These are phyloP conservation scores for Apostichopus californicus DNA, from an alignment of 35 echinoderm and acorn worm species.

Conservation along the genomic window DNA sequence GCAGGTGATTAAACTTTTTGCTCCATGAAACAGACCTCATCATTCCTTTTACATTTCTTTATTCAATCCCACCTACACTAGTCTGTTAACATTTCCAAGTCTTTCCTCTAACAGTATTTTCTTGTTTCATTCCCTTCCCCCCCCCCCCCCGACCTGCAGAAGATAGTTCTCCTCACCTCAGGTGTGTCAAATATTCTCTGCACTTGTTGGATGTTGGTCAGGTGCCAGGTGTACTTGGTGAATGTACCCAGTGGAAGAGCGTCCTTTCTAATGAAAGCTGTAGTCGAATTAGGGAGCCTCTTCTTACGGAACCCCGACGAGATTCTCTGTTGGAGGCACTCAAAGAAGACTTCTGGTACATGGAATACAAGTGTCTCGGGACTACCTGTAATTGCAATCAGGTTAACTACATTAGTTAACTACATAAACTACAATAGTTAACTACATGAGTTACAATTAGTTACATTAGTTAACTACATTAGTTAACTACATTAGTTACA, in stretches of 20 bases:
- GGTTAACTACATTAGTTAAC: too few relatives aligned
- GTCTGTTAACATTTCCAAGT: too few relatives aligned
- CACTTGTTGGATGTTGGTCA: conserved; percentile 88
- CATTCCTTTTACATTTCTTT: too few relatives aligned
- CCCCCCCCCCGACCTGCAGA: neutral
- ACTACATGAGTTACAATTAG: too few relatives aligned
- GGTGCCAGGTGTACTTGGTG: conserved; percentile 98
- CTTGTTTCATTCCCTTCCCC: too few relatives aligned
- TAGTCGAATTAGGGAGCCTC: conserved; percentile 91
- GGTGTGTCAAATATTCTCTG: conserved; percentile 95
- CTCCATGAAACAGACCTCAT: too few relatives aligned
- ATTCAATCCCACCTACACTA: too few relatives aligned
- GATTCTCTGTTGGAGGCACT: conserved; percentile 90
- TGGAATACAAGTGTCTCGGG: conserved; percentile 96
- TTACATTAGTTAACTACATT: too few relatives aligned
- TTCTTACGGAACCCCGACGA: conserved; percentile 80
- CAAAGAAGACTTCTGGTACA: conserved; percentile 93
- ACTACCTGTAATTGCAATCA: conserved; percentile 50
- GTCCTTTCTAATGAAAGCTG: conserved; percentile 94
- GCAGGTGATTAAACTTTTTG: too few relatives aligned
- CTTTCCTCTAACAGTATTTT: too few relatives aligned
- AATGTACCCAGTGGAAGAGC: conserved; percentile 95
- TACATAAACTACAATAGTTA: too few relatives aligned
- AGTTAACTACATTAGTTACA: too few relatives aligned
- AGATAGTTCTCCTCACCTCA: conserved; percentile 51